Base-by-base conservation (phyloP, 1,140 invertebrate genomes). In the Aethina tumida region DNA sequence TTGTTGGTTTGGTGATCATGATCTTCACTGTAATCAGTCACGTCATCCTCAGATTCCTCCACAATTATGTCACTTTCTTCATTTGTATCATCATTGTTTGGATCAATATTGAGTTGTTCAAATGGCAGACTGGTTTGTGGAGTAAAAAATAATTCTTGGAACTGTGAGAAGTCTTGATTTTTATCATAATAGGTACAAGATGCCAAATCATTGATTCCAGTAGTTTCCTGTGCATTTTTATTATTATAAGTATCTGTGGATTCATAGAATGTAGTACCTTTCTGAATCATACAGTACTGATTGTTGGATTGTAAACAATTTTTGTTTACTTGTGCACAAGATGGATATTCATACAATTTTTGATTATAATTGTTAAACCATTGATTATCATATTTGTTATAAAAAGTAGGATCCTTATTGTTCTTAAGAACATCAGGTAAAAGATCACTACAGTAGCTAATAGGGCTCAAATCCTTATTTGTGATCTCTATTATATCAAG, bases 31-130 rank as follows among this genome's bases (percentile, higher is more conserved):
- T 37, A 40, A 7, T 50, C 47, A 12, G 42, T 25, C 16, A 41
- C 22, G 30, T 54, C 51, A 4, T 52, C 53, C 44, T 56, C 55
- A 0, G 55, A 54, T 37, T 60, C 58, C 49, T 60, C 58, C 6
- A 60, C 58, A 17, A 60, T 43, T 17, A 60, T 60, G 35, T 60
- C 58, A 48, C 58, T 60, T 26, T 55, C 55, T 24, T 50, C 56
- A 36, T 51, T 51, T 20, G 39, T 47, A 27, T 29, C 49, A 33
- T 55, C 50, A 9, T 35, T 49, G 25, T 45, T 37, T 38, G 55
- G 43, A 24, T 47, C 47, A 12, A 48, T 29, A 35, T n/a, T 40
- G 28, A 1, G 17, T 13, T 32, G 12, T 29, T 41, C 31, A 30
- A 27, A 41, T 13, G 28, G 21, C n/a, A 26, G 9, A 13, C 21